phyloP scores from a whole-genome alignment of 2,113 vertebrate species.

The Eptesicus fuscus region DNA sequence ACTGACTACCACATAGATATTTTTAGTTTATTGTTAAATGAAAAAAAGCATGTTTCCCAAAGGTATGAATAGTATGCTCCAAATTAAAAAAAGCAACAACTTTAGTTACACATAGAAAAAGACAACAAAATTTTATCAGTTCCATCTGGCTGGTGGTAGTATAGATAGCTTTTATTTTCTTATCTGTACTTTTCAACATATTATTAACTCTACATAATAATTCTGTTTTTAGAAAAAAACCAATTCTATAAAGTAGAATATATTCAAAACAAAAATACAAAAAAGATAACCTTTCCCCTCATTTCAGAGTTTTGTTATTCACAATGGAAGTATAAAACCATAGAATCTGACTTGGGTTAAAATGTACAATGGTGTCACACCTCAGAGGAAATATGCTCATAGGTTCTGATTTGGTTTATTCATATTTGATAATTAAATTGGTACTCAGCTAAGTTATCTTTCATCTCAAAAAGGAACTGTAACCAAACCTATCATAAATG shows the following conservation, averaged over 20 bases:
- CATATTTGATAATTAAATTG: neutral
- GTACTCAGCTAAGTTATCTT: neutral
- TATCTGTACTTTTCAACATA: constrained; percentile 2
- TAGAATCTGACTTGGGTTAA: constrained; percentile 9
- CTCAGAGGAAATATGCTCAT: neutral
- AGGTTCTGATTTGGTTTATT: constrained; percentile 2
- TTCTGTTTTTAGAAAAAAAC: neutral
- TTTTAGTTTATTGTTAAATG: neutral
- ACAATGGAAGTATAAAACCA: constrained; percentile 28
- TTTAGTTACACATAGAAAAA: neutral
- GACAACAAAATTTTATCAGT: neutral
- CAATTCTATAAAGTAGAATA: neutral
- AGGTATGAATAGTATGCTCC: neutral
- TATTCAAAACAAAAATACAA: constrained; percentile 29
- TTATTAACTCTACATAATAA: neutral
- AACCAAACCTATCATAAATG: neutral
- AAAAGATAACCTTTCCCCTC: neutral
- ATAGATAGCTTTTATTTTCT: neutral
- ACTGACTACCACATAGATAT: neutral
- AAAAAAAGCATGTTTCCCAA: neutral
- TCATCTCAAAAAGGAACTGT: neutral
- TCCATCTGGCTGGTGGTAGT: neutral
- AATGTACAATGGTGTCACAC: neutral
- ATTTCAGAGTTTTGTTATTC: neutral
- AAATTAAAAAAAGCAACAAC: neutral